Evolutionary conservation across 2,113 vertebrate genomes (phyloP), one percentile per base, ranked within the genome.

Genomic region (Peromyscus californicus): DNA sequence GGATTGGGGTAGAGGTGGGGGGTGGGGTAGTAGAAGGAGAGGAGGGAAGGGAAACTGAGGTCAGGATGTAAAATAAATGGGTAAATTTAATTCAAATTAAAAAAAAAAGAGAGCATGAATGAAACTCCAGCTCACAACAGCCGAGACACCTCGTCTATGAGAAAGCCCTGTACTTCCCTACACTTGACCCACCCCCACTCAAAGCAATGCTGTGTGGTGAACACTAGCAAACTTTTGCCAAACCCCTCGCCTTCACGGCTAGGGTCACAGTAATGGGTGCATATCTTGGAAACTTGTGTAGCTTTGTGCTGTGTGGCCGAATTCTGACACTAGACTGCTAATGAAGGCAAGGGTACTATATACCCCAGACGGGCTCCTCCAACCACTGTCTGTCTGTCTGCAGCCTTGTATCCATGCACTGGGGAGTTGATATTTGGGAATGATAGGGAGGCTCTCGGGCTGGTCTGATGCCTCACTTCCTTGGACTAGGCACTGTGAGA

Each of bases 281-380:
- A 57, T 7, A 72, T 79, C 79, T n/a, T 21, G 36, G 31, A 9
- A 42, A 54, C n/a, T 19, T 45, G 39, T 69, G 31, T 24, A 59
- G 57, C 8, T 33, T 36, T 24, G 4, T 45, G 29, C 21, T 57
- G 5, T 48, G 72, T 65, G 45, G 24, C 67, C 5, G 16, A 3
- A 24, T 31, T 82, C n/a, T n/a, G n/a, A 4, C 48, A 36, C 0
- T 0, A 1, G 48, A 36, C 21, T 65, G 22, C n/a, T 19, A 67
- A 16, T 6, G 24, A 45, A 70, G 22, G 6, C 0, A 3, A 70
- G 0, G 8, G 17, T 45, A 42, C 39, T 33, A 33, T 85, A 42
- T 10, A 65, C 39, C 74, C 83, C 39, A 45, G 48, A 67, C 31
- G 22, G 82, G 59, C 4, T 31, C 12, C 31, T 31, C 42, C 51